phyloP scores from a whole-genome alignment of 2,113 vertebrate species.

The Scytalopus superciliaris region DNA sequence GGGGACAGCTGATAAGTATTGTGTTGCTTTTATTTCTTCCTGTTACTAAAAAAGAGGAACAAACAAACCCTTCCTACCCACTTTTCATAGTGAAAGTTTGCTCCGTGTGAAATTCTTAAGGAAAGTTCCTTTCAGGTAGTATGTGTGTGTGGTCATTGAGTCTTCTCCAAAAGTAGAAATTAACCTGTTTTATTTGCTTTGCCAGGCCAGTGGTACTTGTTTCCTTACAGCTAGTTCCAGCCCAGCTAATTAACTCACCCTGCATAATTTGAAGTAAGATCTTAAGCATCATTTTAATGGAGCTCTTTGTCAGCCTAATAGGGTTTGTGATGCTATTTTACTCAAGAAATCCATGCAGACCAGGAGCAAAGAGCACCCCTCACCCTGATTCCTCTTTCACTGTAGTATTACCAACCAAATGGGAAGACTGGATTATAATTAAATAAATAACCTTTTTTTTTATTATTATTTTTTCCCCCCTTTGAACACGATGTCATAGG shows the following conservation, averaged over 20 bases:
- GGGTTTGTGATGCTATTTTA: background rate
- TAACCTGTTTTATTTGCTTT: background rate
- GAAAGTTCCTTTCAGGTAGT: background rate
- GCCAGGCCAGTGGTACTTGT: background rate
- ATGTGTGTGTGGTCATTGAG: background rate
- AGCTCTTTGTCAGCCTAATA: background rate
- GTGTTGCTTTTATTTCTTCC: background rate
- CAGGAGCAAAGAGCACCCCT: too few relatives aligned
- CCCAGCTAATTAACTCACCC: background rate
- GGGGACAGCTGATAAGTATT: background rate
- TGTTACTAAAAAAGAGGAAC: background rate
- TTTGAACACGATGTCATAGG: background rate
- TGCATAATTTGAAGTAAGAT: background rate
- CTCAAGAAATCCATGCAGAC: background rate
- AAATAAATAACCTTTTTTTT: background rate
- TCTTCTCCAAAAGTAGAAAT: background rate
- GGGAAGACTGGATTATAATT: background rate
- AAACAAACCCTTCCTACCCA: background rate
- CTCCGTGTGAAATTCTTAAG: background rate
- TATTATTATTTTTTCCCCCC: too few relatives aligned
- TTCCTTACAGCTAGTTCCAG: background rate
- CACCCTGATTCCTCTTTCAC: background rate
- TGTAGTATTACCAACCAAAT: background rate
- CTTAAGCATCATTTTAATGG: background rate
- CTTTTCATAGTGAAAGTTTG: background rate